Conservation (phyloP, 2,113 vertebrate species). For the Sminthopsis crassicaudata region DNA sequence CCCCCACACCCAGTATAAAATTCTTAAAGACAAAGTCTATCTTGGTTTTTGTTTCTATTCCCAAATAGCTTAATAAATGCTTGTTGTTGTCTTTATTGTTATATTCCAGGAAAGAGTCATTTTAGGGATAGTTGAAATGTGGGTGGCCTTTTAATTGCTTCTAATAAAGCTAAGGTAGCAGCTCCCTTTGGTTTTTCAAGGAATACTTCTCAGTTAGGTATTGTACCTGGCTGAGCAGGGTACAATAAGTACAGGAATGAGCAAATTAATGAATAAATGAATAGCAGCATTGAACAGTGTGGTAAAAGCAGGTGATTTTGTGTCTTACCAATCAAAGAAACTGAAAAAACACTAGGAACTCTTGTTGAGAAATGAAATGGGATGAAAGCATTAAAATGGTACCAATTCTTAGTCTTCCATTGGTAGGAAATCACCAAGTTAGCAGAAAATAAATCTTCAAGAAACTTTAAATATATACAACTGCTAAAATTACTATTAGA, state of each 20-base stretch:
- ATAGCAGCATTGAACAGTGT: slow-evolving; percentile 5
- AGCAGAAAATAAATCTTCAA: slow-evolving; percentile 72
- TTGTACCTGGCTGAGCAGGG: background rate
- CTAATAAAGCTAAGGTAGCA: background rate
- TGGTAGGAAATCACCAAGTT: slow-evolving; percentile 69
- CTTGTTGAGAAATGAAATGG: slow-evolving; percentile 37
- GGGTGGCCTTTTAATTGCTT: background rate
- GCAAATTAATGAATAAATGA: slow-evolving; percentile 40
- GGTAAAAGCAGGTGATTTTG: slow-evolving; percentile 55
- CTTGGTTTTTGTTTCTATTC: background rate
- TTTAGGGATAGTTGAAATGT: background rate
- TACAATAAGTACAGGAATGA: background rate
- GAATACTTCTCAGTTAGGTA: background rate
- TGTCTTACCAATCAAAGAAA: slow-evolving; percentile 59
- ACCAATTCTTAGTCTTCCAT: slow-evolving; percentile 59
- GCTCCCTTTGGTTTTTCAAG: background rate
- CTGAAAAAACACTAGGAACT: slow-evolving; percentile 39
- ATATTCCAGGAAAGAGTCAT: background rate
- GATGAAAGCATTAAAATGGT: slow-evolving; percentile 70
- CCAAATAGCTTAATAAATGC: background rate
- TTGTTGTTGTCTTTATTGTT: background rate
- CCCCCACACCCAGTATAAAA: background rate
- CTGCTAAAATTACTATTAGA: slow-evolving; percentile 64
- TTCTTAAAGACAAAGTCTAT: background rate
- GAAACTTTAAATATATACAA: slow-evolving; percentile 64